Evolutionary conservation across 2,888 invertebrate genomes (phyloP).

Genomic region (Tolmerus cingulatus): DNA sequence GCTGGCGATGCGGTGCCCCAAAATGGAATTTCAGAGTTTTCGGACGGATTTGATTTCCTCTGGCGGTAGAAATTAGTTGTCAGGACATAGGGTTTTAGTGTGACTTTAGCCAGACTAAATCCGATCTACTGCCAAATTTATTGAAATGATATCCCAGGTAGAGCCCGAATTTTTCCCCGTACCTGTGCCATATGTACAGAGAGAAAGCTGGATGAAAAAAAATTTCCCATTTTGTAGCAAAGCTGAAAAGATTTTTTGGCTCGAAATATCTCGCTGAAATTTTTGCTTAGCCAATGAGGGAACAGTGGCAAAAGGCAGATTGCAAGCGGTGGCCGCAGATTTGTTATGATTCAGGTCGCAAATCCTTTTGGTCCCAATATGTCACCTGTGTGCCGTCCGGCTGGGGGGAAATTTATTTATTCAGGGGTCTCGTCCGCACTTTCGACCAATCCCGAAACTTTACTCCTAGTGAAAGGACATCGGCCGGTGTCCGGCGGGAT

Average conservation of each 20-base stretch:
- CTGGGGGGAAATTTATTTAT: neutral
- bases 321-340: neutral
- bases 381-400: neutral
- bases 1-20: neutral
- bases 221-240: neutral
- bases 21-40: conserved; percentile 4
- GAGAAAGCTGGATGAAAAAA: neutral
- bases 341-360: conserved; percentile 8
- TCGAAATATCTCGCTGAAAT: neutral
- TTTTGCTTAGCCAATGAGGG: neutral
- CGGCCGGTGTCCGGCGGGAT: neutral
- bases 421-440: neutral
- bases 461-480: neutral
- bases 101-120: neutral
- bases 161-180: neutral
- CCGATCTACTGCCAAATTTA: conserved; percentile 4
- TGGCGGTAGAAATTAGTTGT: neutral
- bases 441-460: neutral
- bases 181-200: neutral
- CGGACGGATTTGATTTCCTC: neutral
- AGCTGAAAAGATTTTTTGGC: neutral
- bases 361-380: neutral
- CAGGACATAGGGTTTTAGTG: neutral
- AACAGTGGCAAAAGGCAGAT: neutral
- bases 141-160: neutral